These are phyloP conservation scores for Anastrepha obliqua DNA, from an alignment of 1,140 invertebrate species.

Conservation along the genomic window DNA sequence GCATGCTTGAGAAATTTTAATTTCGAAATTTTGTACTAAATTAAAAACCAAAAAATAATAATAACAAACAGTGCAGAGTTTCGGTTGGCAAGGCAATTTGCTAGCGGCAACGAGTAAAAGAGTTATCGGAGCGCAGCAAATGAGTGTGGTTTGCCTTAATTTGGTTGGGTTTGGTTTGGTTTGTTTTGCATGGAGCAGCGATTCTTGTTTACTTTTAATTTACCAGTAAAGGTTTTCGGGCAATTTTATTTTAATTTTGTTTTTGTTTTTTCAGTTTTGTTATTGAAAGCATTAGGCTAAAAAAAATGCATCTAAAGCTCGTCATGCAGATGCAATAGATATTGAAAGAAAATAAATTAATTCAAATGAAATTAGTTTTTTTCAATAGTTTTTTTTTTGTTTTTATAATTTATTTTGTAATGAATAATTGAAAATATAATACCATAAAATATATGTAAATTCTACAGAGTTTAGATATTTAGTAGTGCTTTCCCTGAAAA, in stretches of 20 bases:
- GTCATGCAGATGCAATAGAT: too few relatives aligned
- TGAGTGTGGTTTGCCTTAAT: constrained; percentile 14
- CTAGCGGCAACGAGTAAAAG: constrained; percentile 1
- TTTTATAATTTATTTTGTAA: too few relatives aligned
- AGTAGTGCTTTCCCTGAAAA: too few relatives aligned
- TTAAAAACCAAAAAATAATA: constrained; percentile 53
- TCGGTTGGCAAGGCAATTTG: constrained; percentile 6
- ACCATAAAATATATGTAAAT: too few relatives aligned
- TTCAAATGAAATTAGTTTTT: too few relatives aligned
- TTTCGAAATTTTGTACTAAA: constrained; percentile 66
- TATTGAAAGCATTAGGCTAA: too few relatives aligned
- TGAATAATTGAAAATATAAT: too few relatives aligned
- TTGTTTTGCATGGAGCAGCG: neutral
- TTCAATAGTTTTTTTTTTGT: too few relatives aligned
- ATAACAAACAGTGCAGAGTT: neutral
- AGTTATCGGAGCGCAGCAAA: constrained; percentile 1
- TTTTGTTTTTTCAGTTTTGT: too few relatives aligned
- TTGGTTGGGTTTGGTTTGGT: constrained; percentile 9
- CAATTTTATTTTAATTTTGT: neutral
- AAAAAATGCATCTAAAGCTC: too few relatives aligned
- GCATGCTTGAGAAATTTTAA: constrained; percentile 72
- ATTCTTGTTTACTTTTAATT: constrained; percentile 52
- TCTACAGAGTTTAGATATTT: too few relatives aligned
- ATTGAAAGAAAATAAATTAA: too few relatives aligned
- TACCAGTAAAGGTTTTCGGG: neutral